Evolutionary conservation across 2,888 invertebrate genomes (phyloP).

Genomic region (Eurois occulta): DNA sequence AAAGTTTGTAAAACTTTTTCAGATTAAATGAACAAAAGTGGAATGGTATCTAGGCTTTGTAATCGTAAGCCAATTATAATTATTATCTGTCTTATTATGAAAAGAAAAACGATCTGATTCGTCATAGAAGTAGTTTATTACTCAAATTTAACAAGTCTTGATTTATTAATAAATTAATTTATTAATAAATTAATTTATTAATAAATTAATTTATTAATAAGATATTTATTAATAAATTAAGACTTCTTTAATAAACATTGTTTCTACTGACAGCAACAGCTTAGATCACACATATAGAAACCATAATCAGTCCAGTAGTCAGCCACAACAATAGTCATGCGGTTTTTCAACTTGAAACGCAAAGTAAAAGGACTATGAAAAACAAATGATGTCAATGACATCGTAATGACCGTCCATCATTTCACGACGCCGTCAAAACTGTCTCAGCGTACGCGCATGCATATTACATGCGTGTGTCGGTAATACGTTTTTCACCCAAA

Average conservation of each 20-base stretch:
- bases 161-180: no score
- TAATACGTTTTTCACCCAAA: constrained; percentile 67
- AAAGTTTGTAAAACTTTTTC: no score
- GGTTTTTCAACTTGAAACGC: constrained; percentile 73
- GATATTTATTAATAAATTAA: no score
- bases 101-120: neutral
- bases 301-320: constrained; percentile 68
- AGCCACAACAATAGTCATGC: constrained; percentile 74
- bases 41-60: neutral
- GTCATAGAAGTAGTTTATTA: neutral
- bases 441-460: constrained; percentile 72
- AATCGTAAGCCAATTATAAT: neutral
- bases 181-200: no score
- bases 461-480: constrained; percentile 64
- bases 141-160: neutral
- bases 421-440: constrained; percentile 81
- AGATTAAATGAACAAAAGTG: neutral
- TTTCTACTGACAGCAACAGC: neutral
- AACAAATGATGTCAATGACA: constrained; percentile 87
- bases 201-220: no score
- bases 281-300: constrained; percentile 26
- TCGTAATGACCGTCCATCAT: constrained; percentile 83
- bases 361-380: constrained; percentile 75
- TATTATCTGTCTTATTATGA: neutral
- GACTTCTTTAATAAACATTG: no score